phyloP scores from a whole-genome alignment of 2,113 vertebrate species.

The Pollachius pollachius region DNA sequence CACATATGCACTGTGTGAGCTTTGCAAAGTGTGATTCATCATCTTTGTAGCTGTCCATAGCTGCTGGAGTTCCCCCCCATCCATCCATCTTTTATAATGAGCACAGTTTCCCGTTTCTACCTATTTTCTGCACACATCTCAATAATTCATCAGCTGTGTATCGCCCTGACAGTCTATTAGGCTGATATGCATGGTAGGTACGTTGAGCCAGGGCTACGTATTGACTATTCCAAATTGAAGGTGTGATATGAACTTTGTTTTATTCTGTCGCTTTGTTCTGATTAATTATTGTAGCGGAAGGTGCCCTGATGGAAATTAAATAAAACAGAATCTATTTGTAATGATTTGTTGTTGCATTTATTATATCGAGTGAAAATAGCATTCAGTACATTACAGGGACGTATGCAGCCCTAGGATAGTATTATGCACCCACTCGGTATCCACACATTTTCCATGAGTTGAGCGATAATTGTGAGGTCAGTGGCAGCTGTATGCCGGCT shows the following conservation, averaged over 20 bases:
- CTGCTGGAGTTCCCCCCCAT: slow-evolving; percentile 49
- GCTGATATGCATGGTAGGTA: slow-evolving; percentile 35
- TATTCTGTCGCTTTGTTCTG: no score
- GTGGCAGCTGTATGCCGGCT: slow-evolving; percentile 4
- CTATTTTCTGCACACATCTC: slow-evolving; percentile 47
- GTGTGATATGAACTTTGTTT: slow-evolving; percentile 5
- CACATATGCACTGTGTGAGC: background rate
- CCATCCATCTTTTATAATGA: slow-evolving; percentile 69
- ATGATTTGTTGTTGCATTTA: no score
- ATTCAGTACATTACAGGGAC: no score
- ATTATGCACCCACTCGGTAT: background rate
- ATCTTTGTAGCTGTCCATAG: slow-evolving; percentile 33
- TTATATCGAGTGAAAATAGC: no score
- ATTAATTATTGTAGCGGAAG: no score
- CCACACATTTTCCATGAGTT: slow-evolving; percentile 3
- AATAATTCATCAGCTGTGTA: slow-evolving; percentile 67
- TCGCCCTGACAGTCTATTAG: slow-evolving; percentile 38
- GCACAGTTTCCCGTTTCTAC: slow-evolving; percentile 20
- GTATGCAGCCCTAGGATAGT: slow-evolving; percentile 8
- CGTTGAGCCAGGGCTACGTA: background rate
- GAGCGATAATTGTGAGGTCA: background rate
- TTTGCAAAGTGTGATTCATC: slow-evolving; percentile 20
- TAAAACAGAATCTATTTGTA: no score
- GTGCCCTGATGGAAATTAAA: no score
- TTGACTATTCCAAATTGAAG: background rate